These are phyloP conservation scores for Hypsibius dujardini DNA, from an alignment of 1,140 invertebrate genomes.

Conservation along the genomic window DNA sequence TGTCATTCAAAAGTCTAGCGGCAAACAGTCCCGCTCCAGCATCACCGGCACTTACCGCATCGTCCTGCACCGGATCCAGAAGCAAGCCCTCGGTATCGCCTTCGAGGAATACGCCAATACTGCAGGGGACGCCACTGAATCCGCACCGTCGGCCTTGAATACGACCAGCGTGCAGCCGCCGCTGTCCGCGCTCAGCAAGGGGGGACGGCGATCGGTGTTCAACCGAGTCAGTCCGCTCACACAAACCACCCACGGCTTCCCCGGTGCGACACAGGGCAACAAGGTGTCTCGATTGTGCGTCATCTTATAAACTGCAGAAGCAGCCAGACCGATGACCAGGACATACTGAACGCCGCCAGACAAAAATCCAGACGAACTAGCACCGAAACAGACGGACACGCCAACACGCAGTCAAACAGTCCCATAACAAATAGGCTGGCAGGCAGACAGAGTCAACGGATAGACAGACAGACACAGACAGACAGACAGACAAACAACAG, in stretches of 20 bases:
- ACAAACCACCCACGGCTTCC: neutral
- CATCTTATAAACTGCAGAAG: constrained; percentile 2
- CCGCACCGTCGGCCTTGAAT: constrained; percentile 5
- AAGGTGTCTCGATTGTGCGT: neutral
- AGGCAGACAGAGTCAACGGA: too few species aligned
- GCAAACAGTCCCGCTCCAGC: constrained; percentile 36
- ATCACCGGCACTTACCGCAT: constrained; percentile 44
- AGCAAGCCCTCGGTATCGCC: constrained; percentile 12
- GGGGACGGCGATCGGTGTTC: neutral
- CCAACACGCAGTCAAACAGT: neutral
- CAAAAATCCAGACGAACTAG: too few species aligned
- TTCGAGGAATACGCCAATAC: neutral
- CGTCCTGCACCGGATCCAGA: constrained; percentile 38
- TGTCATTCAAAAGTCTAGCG: constrained; percentile 35
- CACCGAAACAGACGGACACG: neutral
- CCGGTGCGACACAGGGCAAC: neutral
- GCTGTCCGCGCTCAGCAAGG: neutral
- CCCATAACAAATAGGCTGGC: neutral
- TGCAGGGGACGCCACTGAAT: neutral
- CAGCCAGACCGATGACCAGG: too few species aligned
- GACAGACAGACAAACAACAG: too few species aligned
- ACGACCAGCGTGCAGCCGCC: neutral
- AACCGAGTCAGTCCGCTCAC: neutral
- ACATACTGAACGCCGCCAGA: too few species aligned
- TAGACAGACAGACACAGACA: too few species aligned